These are phyloP conservation scores for Tyria jacobaeae DNA, from an alignment of 2,888 invertebrate species.

Conservation along the genomic window DNA sequence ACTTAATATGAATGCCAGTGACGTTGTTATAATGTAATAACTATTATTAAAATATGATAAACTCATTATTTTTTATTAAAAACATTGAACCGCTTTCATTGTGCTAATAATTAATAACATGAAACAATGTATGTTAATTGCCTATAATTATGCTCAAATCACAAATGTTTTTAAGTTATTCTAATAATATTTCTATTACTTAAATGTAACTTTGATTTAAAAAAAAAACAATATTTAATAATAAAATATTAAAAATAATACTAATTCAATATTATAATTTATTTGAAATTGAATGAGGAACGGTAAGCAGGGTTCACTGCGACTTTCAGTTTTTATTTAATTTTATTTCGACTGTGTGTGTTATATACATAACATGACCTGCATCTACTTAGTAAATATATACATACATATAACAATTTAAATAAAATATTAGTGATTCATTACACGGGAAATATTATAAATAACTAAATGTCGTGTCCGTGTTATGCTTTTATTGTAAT, in stretches of 20 bases:
- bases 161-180: not conserved
- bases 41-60: not conserved
- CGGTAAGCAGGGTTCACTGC: conserved; percentile 66
- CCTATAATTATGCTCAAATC: not conserved
- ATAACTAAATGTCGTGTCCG: conserved; percentile 29
- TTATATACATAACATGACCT: not conserved
- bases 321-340: conserved; percentile 24
- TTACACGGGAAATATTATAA: conserved; percentile 29
- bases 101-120: conserved; percentile 3
- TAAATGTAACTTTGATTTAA: not conserved
- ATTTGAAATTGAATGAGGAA: conserved; percentile 22
- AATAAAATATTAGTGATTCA: conserved; percentile 30
- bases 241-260: too few relatives aligned
- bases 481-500: conserved; percentile 47
- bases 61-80: not conserved
- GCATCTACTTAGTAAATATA: conserved; percentile 15
- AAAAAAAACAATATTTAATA: too few relatives aligned
- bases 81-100: conserved; percentile 3
- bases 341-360: conserved; percentile 8
- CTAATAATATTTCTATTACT: not conserved
- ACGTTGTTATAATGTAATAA: conserved; percentile 1
- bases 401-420: too few relatives aligned
- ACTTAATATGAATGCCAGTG: conserved; percentile 4
- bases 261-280: too few relatives aligned
- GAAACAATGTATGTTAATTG: not conserved